A percentile compares a stretch with the other conserved stretches of the same genome.
Evolutionary conservation across 2,113 vertebrate genomes (phyloP).

Genomic region (Morone chrysops): DNA sequence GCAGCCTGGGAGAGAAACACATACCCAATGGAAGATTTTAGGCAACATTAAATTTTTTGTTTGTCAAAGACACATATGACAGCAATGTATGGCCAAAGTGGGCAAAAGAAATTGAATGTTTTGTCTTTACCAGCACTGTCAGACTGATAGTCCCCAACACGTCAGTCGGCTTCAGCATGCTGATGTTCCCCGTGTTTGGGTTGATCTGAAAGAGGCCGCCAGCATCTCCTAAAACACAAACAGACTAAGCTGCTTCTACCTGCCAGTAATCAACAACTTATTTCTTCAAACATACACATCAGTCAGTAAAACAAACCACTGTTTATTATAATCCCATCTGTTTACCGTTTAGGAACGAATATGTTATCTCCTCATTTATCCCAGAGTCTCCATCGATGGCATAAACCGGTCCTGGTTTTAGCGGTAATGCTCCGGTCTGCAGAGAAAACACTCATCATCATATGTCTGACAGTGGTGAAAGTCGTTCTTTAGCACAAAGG

Average conservation of each 20-base stretch:
- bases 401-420: slow-evolving; percentile 84
- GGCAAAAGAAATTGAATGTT: neutral
- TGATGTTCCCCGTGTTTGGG: slow-evolving; percentile 82
- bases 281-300: neutral
- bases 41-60: no score
- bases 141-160: slow-evolving; percentile 66
- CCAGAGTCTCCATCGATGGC: slow-evolving; percentile 88
- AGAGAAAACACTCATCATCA: slow-evolving; percentile 16
- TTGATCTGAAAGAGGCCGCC: slow-evolving; percentile 77
- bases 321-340: neutral
- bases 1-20: slow-evolving; percentile 79
- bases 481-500: neutral
- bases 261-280: neutral
- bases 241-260: neutral
- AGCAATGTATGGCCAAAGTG: neutral
- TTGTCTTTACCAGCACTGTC: slow-evolving; percentile 85
- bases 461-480: neutral
- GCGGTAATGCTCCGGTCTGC: slow-evolving; percentile 75
- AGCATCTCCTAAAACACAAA: slow-evolving; percentile 78
- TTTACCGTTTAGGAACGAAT: slow-evolving; percentile 84
- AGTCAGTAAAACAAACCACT: neutral
- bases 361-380: slow-evolving; percentile 80
- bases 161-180: slow-evolving; percentile 77
- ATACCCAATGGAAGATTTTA: neutral
- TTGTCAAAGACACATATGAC: neutral